Evolutionary conservation across 2,797 vertebrate species (phyloP).

Genomic region (Eremophila alpestris): DNA sequence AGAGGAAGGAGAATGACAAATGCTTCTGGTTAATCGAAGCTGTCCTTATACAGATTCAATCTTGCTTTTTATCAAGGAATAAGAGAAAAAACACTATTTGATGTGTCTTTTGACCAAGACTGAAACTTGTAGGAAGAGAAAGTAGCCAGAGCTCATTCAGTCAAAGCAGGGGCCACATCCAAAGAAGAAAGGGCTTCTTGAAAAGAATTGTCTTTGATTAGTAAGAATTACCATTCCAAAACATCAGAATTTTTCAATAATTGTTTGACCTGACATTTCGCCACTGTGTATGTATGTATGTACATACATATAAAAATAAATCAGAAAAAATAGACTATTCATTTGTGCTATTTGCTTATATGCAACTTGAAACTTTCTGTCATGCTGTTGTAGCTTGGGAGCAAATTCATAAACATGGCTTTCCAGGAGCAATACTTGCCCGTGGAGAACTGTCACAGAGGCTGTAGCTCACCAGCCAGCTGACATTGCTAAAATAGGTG

Average conservation of each 20-base stretch:
- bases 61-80: not conserved
- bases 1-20: not conserved
- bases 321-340: not conserved
- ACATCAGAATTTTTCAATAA: not conserved
- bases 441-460: accelerated
- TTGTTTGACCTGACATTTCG: not conserved
- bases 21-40: not conserved
- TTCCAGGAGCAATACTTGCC: not conserved
- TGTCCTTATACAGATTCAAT: not conserved
- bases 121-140: not conserved
- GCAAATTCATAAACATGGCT: accelerated
- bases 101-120: not conserved
- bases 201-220: not conserved
- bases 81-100: not conserved
- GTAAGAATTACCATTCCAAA: not conserved
- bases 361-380: not conserved
- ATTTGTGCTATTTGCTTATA: not conserved
- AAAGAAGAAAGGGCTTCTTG: not conserved
- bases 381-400: not conserved
- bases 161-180: not conserved
- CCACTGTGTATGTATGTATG: accelerated
- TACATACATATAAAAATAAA: not conserved
- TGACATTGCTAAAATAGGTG: not conserved
- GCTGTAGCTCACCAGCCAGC: not conserved
- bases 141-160: not conserved